Evolutionary conservation across 2,888 invertebrate genomes (phyloP), one percentile per base, ranked within the genome.

Genomic region (Heliconius cydno): DNA sequence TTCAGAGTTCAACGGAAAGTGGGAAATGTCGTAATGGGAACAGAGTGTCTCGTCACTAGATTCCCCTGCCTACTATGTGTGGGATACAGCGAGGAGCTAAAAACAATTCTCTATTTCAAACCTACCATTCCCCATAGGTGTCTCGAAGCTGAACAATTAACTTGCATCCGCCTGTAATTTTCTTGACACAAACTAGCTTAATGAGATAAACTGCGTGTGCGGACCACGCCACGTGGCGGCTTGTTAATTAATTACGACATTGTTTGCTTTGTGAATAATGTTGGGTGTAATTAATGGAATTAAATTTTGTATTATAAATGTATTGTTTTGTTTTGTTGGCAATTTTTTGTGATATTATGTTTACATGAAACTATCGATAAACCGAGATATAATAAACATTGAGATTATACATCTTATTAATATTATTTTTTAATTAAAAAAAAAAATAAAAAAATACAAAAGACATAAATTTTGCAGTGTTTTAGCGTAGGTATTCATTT

Each of bases 81-180:
- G 34, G 34, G 34, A 34, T 34, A 34, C 34, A 34, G 34, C 6
- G 34, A 34, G 34, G 34, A 34, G 34, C 6, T 34, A 6, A 34
- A 34, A 34, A 74, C n/a, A 28, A 74, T 78, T 77, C 30, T 66
- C 60, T 30, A 78, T 70, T 77, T 77, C 78, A 77, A 81, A 71
- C 78, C 76, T 60, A 75, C 76, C 66, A 73, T 28, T 67, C 76
- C 74, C 76, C 74, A 77, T 74, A 66, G 76, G 41, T 79, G 81
- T 82, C 79, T 83, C 82, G 78, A 83, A 82, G 82, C 82, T 85
- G 86, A 85, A 86, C 85, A 85, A 88, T 89, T 88, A 88, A 85
- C 83, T 86, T 85, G 85, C 84, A 86, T 85, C 83, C 84, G 84
- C 86, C 85, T 86, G 86, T 87, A 87, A 88, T 88, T 88, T 89